Conservation (phyloP, 2,797 vertebrate species). For the Xiphorhynchus erythropygius region DNA sequence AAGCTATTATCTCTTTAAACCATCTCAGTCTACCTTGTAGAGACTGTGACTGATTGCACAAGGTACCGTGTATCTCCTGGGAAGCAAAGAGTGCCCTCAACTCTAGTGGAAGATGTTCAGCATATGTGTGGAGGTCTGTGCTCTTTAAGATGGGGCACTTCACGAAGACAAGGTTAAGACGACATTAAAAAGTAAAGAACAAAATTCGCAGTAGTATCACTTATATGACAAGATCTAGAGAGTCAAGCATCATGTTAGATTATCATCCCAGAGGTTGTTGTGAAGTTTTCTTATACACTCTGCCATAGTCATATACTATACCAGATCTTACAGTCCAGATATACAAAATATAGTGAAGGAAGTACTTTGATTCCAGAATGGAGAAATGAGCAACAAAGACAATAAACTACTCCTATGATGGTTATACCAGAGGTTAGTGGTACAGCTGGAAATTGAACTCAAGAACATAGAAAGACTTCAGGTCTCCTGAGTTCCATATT, state of each 20-base stretch:
- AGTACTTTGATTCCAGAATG: not conserved
- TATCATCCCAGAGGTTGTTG: not conserved
- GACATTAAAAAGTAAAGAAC: not conserved
- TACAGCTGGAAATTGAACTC: not conserved
- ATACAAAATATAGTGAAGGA: not conserved
- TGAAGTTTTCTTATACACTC: not conserved
- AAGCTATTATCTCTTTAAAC: not conserved
- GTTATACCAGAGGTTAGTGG: not conserved
- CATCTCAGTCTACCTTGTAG: not conserved
- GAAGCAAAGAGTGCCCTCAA: not conserved
- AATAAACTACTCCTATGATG: not conserved
- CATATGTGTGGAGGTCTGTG: not conserved
- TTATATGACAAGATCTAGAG: not conserved
- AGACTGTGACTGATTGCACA: not conserved
- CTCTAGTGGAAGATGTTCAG: not conserved
- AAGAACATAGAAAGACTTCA: not conserved
- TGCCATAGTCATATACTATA: not conserved
- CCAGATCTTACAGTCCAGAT: not conserved
- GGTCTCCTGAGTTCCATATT: not conserved
- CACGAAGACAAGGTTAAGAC: not conserved
- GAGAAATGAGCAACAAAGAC: not conserved
- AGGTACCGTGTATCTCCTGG: not conserved
- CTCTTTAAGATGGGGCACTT: not conserved
- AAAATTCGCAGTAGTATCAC: not conserved
- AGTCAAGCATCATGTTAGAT: not conserved